Evolutionary conservation across 53 echinoderm and acorn worm genomes (phyloP).

Genomic region (Stichopus horrens): DNA sequence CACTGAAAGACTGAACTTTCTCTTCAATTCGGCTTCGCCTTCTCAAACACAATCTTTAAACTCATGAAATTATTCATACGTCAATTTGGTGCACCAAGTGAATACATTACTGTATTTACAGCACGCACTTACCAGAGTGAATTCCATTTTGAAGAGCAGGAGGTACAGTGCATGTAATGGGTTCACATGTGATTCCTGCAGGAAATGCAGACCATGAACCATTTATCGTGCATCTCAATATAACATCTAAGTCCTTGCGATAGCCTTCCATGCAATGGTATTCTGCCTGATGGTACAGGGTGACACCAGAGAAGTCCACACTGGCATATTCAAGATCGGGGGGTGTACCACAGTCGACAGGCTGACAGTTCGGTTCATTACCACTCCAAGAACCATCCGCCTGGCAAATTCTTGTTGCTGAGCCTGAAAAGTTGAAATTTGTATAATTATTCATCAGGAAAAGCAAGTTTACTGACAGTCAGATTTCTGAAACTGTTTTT

Average conservation of each 20-base stretch:
- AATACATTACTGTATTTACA: too few species aligned
- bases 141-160: neutral
- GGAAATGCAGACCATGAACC: slow-evolving; percentile 6
- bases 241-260: neutral
- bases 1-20: too few species aligned
- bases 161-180: neutral
- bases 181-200: slow-evolving; percentile 1
- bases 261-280: slow-evolving; percentile 19
- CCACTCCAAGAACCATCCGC: slow-evolving; percentile 29
- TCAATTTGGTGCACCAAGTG: too few species aligned
- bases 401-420: neutral
- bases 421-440: neutral
- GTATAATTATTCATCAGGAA: neutral
- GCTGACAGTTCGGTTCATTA: neutral
- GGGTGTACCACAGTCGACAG: slow-evolving; percentile 18
- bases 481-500: too few species aligned
- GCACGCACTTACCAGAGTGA: slow-evolving; percentile 4
- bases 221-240: neutral
- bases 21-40: too few species aligned
- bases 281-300: slow-evolving; percentile 10
- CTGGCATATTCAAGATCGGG: neutral
- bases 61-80: too few species aligned
- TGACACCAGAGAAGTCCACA: neutral
- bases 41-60: too few species aligned
- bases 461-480: too few species aligned